These are phyloP conservation scores for Thaleichthys pacificus DNA, from an alignment of 2,797 vertebrate genomes.

Conservation along the genomic window DNA sequence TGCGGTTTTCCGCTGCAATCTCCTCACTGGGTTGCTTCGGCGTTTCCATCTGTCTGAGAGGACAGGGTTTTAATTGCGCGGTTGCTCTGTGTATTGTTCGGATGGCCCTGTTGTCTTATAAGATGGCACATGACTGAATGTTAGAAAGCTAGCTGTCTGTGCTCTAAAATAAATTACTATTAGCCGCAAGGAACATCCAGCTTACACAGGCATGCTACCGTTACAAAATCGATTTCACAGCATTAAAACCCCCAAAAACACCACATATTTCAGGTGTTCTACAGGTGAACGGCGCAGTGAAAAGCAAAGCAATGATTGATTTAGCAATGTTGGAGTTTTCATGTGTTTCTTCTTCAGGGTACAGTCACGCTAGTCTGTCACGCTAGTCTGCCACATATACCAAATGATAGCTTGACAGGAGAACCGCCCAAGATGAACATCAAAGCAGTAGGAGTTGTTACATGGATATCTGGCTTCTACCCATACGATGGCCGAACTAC, in stretches of 20 bases:
- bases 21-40: slow-evolving; percentile 51
- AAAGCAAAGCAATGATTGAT: background rate
- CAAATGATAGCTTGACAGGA: slow-evolving; percentile 56
- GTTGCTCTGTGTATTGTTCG: slow-evolving; percentile 40
- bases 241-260: background rate
- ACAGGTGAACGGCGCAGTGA: background rate
- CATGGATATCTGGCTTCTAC: slow-evolving; percentile 19
- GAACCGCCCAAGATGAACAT: slow-evolving; percentile 36
- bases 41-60: slow-evolving; percentile 42
- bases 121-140: slow-evolving; percentile 37
- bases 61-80: slow-evolving; percentile 58
- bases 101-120: slow-evolving; percentile 39
- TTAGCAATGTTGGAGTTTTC: background rate
- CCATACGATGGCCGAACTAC: slow-evolving; percentile 20
- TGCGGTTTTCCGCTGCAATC: slow-evolving; percentile 58
- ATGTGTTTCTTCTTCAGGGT: background rate
- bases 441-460: slow-evolving; percentile 33
- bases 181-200: slow-evolving; percentile 20
- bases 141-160: slow-evolving; percentile 11
- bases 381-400: background rate
- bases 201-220: slow-evolving; percentile 21
- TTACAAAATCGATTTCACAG: slow-evolving; percentile 43
- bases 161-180: slow-evolving; percentile 48
- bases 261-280: slow-evolving; percentile 1
- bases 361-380: background rate